Base-by-base conservation (phyloP, 2,797 vertebrate genomes). In the Centroberyx gerrardi region DNA sequence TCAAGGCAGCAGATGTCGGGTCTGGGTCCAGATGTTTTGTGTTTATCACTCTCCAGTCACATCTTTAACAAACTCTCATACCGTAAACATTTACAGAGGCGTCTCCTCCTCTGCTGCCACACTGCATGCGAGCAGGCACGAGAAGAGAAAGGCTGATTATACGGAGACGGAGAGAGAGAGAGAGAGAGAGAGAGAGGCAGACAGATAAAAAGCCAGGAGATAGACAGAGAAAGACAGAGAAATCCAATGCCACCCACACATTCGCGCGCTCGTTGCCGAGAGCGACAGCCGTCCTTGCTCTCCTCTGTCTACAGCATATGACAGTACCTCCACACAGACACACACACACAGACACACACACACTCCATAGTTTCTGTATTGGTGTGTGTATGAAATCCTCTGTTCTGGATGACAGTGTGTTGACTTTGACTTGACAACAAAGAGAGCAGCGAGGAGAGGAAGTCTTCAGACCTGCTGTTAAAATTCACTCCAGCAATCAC, bases 41-140 rank as follows among this genome's bases (percentile, higher is more conserved):
- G 80, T 88, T 90, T 75, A 81, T 83, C 70, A 17, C 75, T 84
- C 76, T 81, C 59, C 60, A 38, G 66, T 81, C 69, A 80, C 69
- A 70, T 87, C 78, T 83, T 70, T 56, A 53, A 69, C 81, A 86
- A 87, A 82, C 80, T 74, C 71, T 87, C 63, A 59, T 58, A 84
- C 81, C 36, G 81, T 90, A 93, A 94, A 94, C 87, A 91, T 89
- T 90, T 85, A 83, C 66, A 85, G 82, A 84, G 85, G 81, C 54
- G 62, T 83, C 69, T 80, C 80, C 60, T 76, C 60, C 15, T 63
- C 65, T 46, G 52, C 71, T 69, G 76, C 60, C 66, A 74, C 56
- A 12, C 29, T 3, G 61, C 64, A 29, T 54, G 9, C 42, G 7
- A 80, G 28, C 68, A 52, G 13, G 56, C 73, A 36, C 0, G 29